Conservation (phyloP, 2,797 vertebrate species). For the Oreortyx pictus region DNA sequence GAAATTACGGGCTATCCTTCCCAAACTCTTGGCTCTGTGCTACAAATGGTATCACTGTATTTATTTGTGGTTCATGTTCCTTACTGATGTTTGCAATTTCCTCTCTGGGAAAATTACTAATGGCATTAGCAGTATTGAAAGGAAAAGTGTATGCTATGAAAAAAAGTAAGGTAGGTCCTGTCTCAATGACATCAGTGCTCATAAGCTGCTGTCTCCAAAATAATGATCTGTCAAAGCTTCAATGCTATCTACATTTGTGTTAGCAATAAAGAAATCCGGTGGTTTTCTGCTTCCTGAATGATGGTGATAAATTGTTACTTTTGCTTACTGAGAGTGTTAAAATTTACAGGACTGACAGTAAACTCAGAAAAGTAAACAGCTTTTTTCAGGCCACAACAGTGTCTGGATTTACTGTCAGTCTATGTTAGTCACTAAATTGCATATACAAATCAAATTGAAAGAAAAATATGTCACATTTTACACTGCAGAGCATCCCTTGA, state of each 20-base stretch:
- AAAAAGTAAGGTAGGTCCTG: neutral
- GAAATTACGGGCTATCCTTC: neutral
- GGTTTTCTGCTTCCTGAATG: neutral
- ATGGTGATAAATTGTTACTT: conserved; percentile 43
- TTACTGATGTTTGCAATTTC: neutral
- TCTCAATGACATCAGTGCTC: neutral
- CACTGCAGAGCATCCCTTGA: neutral
- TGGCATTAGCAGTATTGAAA: neutral
- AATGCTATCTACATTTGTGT: neutral
- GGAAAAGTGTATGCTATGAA: neutral
- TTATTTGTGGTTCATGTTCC: neutral
- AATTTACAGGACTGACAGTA: conserved; percentile 15
- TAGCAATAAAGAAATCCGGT: conserved; percentile 17
- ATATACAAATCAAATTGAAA: neutral
- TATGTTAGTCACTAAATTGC: neutral
- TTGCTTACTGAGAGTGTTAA: conserved; percentile 12
- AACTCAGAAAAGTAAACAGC: neutral
- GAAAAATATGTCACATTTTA: neutral
- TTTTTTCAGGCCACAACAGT: neutral
- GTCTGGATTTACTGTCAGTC: conserved; percentile 8
- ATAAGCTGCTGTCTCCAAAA: neutral
- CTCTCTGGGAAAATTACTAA: neutral
- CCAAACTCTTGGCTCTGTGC: neutral
- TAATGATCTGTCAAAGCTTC: conserved; percentile 36
- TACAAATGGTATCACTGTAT: neutral